These are phyloP conservation scores for Cuculus canorus DNA, from an alignment of 2,797 vertebrate species.

Conservation along the genomic window DNA sequence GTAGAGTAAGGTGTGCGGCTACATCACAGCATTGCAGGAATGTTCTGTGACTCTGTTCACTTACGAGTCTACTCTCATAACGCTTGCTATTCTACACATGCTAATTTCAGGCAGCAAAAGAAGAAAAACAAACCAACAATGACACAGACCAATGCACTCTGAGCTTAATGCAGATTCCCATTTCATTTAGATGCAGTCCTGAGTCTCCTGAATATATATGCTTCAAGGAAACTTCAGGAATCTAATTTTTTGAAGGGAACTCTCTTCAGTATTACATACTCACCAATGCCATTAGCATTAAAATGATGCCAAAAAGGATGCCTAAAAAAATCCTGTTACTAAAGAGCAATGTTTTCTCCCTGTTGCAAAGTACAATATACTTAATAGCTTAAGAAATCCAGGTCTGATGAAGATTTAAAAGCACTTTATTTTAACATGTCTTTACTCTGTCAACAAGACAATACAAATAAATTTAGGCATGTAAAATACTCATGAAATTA, in stretches of 20 bases:
- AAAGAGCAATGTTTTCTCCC: background rate
- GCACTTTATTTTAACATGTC: background rate
- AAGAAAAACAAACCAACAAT: background rate
- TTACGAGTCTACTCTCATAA: background rate
- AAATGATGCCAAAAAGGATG: background rate
- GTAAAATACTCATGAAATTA: background rate
- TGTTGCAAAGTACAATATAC: background rate
- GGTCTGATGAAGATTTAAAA: background rate
- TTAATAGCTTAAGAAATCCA: slow-evolving; percentile 2
- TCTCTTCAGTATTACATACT: background rate
- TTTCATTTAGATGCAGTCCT: background rate
- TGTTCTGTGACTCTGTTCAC: background rate
- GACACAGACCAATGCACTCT: background rate
- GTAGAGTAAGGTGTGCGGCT: background rate
- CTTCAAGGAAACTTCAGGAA: background rate
- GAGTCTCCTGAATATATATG: background rate
- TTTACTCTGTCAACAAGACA: background rate
- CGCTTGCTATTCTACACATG: background rate
- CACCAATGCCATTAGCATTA: background rate
- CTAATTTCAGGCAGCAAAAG: background rate
- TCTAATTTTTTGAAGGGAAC: background rate
- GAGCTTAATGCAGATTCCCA: background rate
- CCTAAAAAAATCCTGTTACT: background rate
- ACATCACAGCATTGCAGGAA: background rate
- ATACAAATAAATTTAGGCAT: background rate